phyloP scores from a whole-genome alignment of 2,888 invertebrate species.

The Ferrisia virgata region DNA sequence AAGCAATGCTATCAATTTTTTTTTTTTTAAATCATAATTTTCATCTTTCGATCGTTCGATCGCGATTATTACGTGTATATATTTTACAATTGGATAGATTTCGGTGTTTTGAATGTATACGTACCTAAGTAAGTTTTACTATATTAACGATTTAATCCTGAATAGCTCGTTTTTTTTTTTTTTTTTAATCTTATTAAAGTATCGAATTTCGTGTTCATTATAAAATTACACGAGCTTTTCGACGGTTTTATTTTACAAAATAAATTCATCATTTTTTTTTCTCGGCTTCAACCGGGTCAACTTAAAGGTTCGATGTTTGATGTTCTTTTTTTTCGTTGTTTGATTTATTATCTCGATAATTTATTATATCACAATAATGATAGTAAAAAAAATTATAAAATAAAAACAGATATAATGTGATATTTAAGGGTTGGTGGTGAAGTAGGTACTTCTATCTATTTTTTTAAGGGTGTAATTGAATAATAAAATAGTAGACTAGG shows the following conservation, averaged over 20 bases:
- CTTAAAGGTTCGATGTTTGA: not conserved
- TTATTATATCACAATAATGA: too few species aligned
- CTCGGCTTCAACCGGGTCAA: not conserved
- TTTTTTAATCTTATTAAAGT: constrained; percentile 15
- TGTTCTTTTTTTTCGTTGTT: not conserved
- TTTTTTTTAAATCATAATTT: not conserved
- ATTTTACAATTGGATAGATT: too few species aligned
- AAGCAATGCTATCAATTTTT: not conserved
- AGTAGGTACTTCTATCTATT: too few species aligned
- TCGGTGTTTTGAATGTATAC: too few species aligned
- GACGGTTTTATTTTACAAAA: not conserved
- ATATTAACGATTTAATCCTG: not conserved
- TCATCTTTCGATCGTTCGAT: not conserved
- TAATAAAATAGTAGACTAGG: too few species aligned
- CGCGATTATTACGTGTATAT: not conserved
- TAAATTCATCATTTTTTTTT: not conserved
- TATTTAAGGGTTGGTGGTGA: too few species aligned
- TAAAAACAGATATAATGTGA: too few species aligned
- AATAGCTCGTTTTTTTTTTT: not conserved
- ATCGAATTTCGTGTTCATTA: not conserved
- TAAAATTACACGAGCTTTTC: not conserved
- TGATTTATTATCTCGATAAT: too few species aligned
- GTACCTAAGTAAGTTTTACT: not conserved
- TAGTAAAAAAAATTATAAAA: too few species aligned
- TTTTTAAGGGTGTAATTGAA: too few species aligned